Conservation (phyloP, 2,797 vertebrate genomes). For the Chelidonichthys spinosus region DNA sequence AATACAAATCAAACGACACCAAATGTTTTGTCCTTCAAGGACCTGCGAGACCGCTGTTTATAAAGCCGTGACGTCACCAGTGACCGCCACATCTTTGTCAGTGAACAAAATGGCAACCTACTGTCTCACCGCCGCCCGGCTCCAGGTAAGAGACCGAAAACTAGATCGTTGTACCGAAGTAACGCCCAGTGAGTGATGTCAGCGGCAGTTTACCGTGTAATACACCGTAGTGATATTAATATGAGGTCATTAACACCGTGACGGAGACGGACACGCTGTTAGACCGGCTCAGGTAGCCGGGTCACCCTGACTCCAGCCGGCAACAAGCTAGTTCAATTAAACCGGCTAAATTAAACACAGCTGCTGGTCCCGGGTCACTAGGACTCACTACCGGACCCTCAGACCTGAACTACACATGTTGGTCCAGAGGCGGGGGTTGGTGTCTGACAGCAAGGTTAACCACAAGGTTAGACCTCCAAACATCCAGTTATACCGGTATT, state of each 20-base stretch:
- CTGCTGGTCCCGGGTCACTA: neutral
- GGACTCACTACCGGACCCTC: accelerated
- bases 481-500: neutral
- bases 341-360: neutral
- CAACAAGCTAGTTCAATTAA: too few relatives aligned
- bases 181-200: neutral
- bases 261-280: neutral
- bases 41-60: constrained; percentile 23
- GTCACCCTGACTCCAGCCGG: constrained; percentile 54
- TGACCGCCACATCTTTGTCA: constrained; percentile 95
- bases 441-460: constrained; percentile 80
- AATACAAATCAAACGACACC: neutral
- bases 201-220: too few relatives aligned
- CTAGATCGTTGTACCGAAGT: neutral
- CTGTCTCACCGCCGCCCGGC: constrained; percentile 89
- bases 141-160: constrained; percentile 86
- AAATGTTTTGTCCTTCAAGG: constrained; percentile 31
- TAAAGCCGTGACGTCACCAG: constrained; percentile 81
- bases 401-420: accelerated
- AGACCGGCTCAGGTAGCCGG: constrained; percentile 40
- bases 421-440: neutral
- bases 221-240: too few relatives aligned
- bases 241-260: too few relatives aligned
- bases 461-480: constrained; percentile 81
- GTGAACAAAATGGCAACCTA: constrained; percentile 99